Evolutionary conservation across 2,888 invertebrate species (phyloP), one percentile per base, ranked within the genome.

Genomic region (Meteorus colon): DNA sequence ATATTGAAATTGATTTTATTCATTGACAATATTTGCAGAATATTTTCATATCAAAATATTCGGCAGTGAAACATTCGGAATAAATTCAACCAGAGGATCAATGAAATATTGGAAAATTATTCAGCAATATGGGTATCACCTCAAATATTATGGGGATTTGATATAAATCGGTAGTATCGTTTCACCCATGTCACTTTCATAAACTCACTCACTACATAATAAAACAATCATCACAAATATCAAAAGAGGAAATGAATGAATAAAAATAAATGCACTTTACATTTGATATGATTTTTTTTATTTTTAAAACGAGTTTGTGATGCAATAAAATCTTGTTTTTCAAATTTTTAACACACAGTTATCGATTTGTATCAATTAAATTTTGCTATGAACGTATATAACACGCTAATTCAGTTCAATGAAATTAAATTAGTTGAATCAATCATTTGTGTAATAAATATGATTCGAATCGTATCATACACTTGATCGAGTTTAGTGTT

Each of bases 91-190:
- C 4, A 5, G 4, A 6, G 74, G 66, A 70, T 77, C 67, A 78
- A 82, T 86, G 84, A 87, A 84, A 86, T 86, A 86, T 86, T 78
- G 80, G 45, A 83, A 86, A 87, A 86, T 87, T 87, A 86, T 87
- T 84, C 85, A 82, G 86, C 82, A 85, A 86, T 87, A 86, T 86
- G 83, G 83, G 83, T 79, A 67, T 51, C 41, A 55, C 51, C 68
- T 27, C 19, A 60, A 8, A 72, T 69, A 48, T 55, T 67, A 51
- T 59, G 63, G 69, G 65, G 27, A 34, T 63, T 69, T 19, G 4
- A 6, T 1, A 75, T 78, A 63, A 34, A 74, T 78, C 73, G 78
- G 78, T 78, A 76, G 79, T 81, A 81, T 84, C 82, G 83, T 82
- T 82, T 82, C 81, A 74, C 79, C 73, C 78, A 63, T 73, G 10